These are phyloP conservation scores for Perithous albicinctus DNA, from an alignment of 2,888 invertebrate genomes.

Conservation along the genomic window DNA sequence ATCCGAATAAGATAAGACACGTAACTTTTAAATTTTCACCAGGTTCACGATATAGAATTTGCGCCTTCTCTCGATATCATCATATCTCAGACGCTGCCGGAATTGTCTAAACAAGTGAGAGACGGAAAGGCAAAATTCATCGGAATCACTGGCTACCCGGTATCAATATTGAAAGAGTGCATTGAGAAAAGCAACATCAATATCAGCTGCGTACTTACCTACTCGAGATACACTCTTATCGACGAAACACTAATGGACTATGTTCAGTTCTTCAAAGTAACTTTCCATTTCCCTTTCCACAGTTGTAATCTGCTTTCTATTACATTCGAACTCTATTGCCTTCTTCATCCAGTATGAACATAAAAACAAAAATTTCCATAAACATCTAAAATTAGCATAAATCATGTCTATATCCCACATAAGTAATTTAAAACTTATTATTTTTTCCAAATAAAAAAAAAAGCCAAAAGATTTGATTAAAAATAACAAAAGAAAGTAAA, in stretches of 20 bases:
- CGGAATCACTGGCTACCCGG: slow-evolving; percentile 95
- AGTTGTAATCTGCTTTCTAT: too few species aligned
- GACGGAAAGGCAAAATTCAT: slow-evolving; percentile 92
- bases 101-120: slow-evolving; percentile 90
- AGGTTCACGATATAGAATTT: slow-evolving; percentile 98
- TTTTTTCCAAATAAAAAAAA: too few species aligned
- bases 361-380: too few species aligned
- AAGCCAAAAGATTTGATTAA: too few species aligned
- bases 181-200: slow-evolving; percentile 88
- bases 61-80: slow-evolving; percentile 91
- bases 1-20: neutral
- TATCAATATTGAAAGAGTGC: slow-evolving; percentile 91
- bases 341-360: too few species aligned
- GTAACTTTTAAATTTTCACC: slow-evolving; percentile 54
- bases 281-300: too few species aligned
- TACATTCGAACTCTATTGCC: too few species aligned
- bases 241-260: slow-evolving; percentile 92
- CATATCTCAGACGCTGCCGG: slow-evolving; percentile 94
- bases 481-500: too few species aligned
- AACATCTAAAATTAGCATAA: too few species aligned
- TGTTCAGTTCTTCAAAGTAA: slow-evolving; percentile 91
- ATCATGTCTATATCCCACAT: too few species aligned
- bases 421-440: too few species aligned
- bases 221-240: slow-evolving; percentile 92
- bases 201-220: slow-evolving; percentile 91